Evolutionary conservation across 1,140 invertebrate genomes (phyloP).

Genomic region (Zeugodacus cucurbitae): DNA sequence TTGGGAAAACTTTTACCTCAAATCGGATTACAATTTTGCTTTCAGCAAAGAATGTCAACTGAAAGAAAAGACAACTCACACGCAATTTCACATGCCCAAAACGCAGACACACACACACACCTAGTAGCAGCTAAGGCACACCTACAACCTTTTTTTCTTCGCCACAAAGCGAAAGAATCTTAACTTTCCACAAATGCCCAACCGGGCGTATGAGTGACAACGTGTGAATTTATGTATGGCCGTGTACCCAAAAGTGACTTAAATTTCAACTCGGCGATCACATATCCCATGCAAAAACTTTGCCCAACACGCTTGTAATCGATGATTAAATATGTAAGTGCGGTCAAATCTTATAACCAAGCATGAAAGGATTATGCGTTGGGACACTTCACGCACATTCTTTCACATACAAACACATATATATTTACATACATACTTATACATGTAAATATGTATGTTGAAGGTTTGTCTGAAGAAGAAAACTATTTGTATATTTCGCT

Average conservation of each 20-base stretch:
- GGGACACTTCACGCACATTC: not conserved
- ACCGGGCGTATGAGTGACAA: not conserved
- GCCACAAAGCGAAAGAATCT: too few relatives aligned
- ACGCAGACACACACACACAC: not conserved
- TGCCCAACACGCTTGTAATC: conserved; percentile 15
- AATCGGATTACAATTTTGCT: conserved; percentile 15
- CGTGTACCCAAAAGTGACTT: not conserved
- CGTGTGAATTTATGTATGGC: not conserved
- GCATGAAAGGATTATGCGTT: not conserved
- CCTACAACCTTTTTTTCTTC: too few relatives aligned
- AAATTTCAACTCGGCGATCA: not conserved
- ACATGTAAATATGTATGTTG: not conserved
- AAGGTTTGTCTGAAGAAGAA: not conserved
- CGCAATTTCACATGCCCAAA: not conserved
- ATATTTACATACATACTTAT: not conserved
- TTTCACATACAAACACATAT: not conserved
- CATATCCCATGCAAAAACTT: not conserved
- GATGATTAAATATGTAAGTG: conserved; percentile 24
- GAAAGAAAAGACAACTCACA: not conserved
- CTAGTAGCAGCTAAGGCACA: too few relatives aligned
- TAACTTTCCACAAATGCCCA: not conserved
- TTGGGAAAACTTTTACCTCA: not conserved
- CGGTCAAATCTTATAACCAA: conserved; percentile 5
- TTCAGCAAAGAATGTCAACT: not conserved
- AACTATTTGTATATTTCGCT: not conserved